Evolutionary conservation across 2,888 invertebrate species (phyloP).

Genomic region (Drosophila colorata): DNA sequence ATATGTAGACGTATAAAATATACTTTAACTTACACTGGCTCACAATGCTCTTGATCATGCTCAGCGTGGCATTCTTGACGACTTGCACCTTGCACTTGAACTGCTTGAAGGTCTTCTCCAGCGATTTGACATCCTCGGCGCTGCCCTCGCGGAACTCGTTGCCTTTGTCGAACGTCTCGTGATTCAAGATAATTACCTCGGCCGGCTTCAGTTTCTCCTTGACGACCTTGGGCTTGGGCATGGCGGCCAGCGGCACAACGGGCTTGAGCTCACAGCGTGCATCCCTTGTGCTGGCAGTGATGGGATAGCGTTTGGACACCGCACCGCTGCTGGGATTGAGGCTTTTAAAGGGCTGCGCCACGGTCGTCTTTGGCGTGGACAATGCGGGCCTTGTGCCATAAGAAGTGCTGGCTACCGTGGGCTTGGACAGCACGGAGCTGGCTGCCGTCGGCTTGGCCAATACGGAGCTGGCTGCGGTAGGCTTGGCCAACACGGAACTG

Average conservation of each 20-base stretch:
- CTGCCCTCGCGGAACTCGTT: conserved; percentile 80
- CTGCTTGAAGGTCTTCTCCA: conserved; percentile 70
- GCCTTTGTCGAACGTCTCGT: conserved; percentile 79
- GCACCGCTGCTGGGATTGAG: conserved; percentile 27
- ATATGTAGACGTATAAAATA: too few species aligned
- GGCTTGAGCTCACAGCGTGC: conserved; percentile 30
- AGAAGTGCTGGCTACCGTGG: conserved; percentile 1
- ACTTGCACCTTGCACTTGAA: conserved; percentile 77
- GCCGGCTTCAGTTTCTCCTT: conserved; percentile 77
- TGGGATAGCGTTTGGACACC: conserved; percentile 31
- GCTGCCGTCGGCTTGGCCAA: conserved; percentile 6
- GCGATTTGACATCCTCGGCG: conserved; percentile 75
- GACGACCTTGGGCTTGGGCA: conserved; percentile 3
- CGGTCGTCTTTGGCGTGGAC: conserved; percentile 22
- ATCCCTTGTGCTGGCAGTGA: conserved; percentile 25
- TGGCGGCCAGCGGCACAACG: neutral
- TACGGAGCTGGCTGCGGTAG: conserved; percentile 8
- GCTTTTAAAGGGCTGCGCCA: conserved; percentile 7
- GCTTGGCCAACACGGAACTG: conserved; percentile 10
- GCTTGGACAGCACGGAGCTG: conserved; percentile 6
- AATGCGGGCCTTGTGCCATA: conserved; percentile 13
- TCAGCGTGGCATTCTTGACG: conserved; percentile 76
- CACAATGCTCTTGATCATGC: conserved; percentile 69
- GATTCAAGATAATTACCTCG: conserved; percentile 82
- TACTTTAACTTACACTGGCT: conserved; percentile 77